A percentile compares a stretch with the other conserved stretches of the same genome.
Evolutionary conservation across 2,888 invertebrate species (phyloP).

Genomic region (Heliconius cydno): DNA sequence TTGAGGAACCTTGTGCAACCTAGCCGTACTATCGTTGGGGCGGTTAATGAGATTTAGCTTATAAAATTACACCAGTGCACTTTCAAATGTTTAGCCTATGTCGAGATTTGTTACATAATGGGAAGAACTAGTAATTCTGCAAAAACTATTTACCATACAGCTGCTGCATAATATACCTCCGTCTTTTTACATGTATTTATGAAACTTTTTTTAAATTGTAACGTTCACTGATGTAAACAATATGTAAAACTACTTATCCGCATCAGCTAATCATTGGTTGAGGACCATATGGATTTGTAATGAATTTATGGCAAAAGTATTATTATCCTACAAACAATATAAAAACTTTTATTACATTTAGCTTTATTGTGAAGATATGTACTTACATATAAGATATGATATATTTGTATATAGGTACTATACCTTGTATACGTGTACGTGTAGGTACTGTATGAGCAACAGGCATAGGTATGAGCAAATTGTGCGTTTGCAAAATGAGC

Average conservation of each 20-base stretch:
- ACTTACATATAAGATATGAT: not conserved
- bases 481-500: not conserved
- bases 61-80: conserved; percentile 38
- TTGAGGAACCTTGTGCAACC: conserved; percentile 52
- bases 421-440: too few relatives aligned
- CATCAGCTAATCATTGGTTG: not conserved
- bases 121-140: conserved; percentile 28
- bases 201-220: not conserved
- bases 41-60: conserved; percentile 42
- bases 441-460: not conserved
- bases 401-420: too few relatives aligned
- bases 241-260: not conserved
- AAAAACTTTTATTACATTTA: not conserved
- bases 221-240: not conserved
- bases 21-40: conserved; percentile 35
- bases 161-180: not conserved
- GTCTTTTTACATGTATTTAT: not conserved
- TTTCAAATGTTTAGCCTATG: conserved; percentile 25
- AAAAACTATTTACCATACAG: not conserved
- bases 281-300: not conserved
- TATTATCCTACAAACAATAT: not conserved
- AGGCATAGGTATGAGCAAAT: not conserved
- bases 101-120: conserved; percentile 28
- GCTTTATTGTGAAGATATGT: not conserved
- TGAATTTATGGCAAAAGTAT: not conserved